Evolutionary conservation across 2,113 vertebrate genomes (phyloP).

Genomic region (Tragelaphus buxtoni): DNA sequence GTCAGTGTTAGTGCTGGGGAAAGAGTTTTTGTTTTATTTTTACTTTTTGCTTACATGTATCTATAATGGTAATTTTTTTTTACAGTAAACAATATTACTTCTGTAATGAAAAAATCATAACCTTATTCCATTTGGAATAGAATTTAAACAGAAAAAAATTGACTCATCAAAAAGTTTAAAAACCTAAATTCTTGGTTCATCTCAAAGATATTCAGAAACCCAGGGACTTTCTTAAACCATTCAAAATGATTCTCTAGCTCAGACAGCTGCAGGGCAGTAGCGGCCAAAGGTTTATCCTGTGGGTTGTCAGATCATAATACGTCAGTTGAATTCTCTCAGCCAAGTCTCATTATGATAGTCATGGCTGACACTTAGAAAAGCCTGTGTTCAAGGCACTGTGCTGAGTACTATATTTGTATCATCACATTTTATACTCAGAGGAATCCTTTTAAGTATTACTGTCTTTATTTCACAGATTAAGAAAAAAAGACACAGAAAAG

Average conservation of each 20-base stretch:
- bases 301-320: not conserved
- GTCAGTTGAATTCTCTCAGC: not conserved
- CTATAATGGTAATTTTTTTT: not conserved
- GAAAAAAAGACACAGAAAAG: not conserved
- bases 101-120: not conserved
- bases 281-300: not conserved
- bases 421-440: not conserved
- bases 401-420: not conserved
- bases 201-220: constrained; percentile 11
- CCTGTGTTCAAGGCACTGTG: not conserved
- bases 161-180: not conserved
- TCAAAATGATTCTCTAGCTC: not conserved
- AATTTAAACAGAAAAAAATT: not conserved
- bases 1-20: not conserved
- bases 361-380: not conserved
- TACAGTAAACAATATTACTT: not conserved
- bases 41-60: not conserved
- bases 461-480: not conserved
- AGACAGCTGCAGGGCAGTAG: not conserved
- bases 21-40: not conserved
- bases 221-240: constrained; percentile 29
- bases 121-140: not conserved
- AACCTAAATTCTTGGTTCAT: not conserved
- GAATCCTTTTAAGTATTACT: not conserved
- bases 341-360: not conserved